phyloP scores from a whole-genome alignment of 2,888 invertebrate species.

The Scaptomyza reducta region DNA sequence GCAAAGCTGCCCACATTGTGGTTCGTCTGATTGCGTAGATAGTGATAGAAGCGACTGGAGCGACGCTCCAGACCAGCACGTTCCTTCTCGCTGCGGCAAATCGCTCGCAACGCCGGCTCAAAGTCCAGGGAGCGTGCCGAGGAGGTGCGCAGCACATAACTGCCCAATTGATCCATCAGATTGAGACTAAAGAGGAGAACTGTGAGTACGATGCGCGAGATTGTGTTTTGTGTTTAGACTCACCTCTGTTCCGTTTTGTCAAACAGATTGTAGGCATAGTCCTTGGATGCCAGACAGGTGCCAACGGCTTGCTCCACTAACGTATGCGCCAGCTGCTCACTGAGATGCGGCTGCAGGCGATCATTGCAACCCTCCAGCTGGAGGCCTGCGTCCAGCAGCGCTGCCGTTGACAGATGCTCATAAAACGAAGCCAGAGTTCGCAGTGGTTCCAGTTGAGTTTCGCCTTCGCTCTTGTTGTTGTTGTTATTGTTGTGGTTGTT shows the following conservation, averaged over 20 bases:
- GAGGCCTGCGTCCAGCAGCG: slow-evolving; percentile 71
- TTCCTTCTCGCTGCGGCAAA: slow-evolving; percentile 88
- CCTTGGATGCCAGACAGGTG: slow-evolving; percentile 72
- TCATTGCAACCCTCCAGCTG: slow-evolving; percentile 58
- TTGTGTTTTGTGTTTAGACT: no score
- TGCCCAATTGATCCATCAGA: slow-evolving; percentile 85
- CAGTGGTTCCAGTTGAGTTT: slow-evolving; percentile 59
- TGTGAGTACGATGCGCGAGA: no score
- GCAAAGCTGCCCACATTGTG: slow-evolving; percentile 84
- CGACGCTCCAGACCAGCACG: slow-evolving; percentile 87
- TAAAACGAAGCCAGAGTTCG: slow-evolving; percentile 85
- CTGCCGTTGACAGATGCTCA: slow-evolving; percentile 81
- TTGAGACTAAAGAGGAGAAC: slow-evolving; percentile 84
- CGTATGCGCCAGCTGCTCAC: slow-evolving; percentile 79
- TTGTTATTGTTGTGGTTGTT: no score
- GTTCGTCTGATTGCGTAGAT: slow-evolving; percentile 86
- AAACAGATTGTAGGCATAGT: slow-evolving; percentile 81
- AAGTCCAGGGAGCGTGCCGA: slow-evolving; percentile 88
- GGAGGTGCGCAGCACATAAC: slow-evolving; percentile 85
- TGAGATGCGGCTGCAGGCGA: slow-evolving; percentile 71
- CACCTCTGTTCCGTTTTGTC: slow-evolving; percentile 74
- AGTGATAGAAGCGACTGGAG: slow-evolving; percentile 91
- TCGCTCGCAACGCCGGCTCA: slow-evolving; percentile 88
- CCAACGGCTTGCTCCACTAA: slow-evolving; percentile 80
- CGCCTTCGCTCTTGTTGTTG: no score